Evolutionary conservation across 2,888 invertebrate species (phyloP).

Genomic region (Lithosia quadra): DNA sequence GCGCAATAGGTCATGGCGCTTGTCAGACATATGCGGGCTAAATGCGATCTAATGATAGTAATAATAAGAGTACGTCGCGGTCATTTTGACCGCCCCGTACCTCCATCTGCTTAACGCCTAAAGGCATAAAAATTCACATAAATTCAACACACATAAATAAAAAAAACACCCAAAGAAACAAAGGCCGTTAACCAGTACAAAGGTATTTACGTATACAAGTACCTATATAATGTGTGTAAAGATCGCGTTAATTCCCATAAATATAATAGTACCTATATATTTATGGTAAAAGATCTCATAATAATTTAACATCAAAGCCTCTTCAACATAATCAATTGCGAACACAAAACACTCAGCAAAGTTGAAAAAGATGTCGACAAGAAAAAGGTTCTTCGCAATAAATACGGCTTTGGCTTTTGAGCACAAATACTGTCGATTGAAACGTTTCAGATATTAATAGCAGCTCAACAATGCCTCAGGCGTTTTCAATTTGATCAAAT

Average conservation of each 20-base stretch:
- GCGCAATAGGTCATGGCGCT: too few relatives aligned
- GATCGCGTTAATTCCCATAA: not conserved
- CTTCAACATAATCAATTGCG: slow-evolving; percentile 6
- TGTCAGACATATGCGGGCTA: too few relatives aligned
- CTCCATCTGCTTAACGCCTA: too few relatives aligned
- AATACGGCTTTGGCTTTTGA: slow-evolving; percentile 14
- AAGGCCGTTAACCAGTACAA: too few relatives aligned
- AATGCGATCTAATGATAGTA: too few relatives aligned
- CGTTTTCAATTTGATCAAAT: slow-evolving; percentile 18
- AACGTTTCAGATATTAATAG: slow-evolving; percentile 31
- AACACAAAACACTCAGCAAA: slow-evolving; percentile 5
- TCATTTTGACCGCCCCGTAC: too few relatives aligned
- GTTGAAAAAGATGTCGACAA: not conserved
- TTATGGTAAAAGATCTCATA: not conserved
- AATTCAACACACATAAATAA: too few relatives aligned
- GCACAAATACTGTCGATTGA: slow-evolving; percentile 19
- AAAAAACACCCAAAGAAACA: too few relatives aligned
- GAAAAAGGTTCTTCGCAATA: slow-evolving; percentile 8
- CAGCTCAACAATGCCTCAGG: slow-evolving; percentile 19
- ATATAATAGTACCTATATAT: not conserved
- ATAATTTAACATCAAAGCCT: slow-evolving; percentile 11
- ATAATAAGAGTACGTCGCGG: too few relatives aligned
- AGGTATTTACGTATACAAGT: not conserved
- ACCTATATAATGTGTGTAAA: too few relatives aligned
- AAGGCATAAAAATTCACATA: too few relatives aligned